Evolutionary conservation across 2,888 invertebrate species (phyloP).

Genomic region (Odontocerum albicorne): DNA sequence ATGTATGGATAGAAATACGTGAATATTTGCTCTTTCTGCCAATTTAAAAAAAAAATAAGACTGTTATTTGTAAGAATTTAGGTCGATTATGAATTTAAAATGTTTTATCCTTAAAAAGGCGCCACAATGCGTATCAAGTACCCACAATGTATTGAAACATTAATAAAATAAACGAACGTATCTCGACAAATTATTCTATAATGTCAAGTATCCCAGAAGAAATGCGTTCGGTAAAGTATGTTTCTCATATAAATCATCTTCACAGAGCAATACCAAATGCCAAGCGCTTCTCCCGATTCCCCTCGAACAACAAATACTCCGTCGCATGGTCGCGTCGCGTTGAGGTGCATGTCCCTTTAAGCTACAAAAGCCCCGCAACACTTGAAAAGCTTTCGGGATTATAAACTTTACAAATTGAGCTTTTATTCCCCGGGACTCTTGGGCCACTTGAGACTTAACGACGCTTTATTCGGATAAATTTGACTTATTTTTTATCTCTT

Average conservation of each 20-base stretch:
- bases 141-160: neutral
- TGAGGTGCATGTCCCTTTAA: slow-evolving; percentile 32
- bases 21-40: too few species aligned
- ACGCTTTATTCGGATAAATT: slow-evolving; percentile 28
- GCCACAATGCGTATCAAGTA: too few species aligned
- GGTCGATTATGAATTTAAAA: too few species aligned
- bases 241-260: too few species aligned
- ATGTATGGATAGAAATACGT: too few species aligned
- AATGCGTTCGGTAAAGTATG: neutral
- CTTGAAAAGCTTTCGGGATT: slow-evolving; percentile 32
- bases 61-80: too few species aligned
- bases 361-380: slow-evolving; percentile 27
- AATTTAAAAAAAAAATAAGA: too few species aligned
- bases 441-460: slow-evolving; percentile 33
- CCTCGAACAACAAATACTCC: slow-evolving; percentile 20
- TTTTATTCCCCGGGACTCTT: slow-evolving; percentile 28
- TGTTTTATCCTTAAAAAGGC: too few species aligned
- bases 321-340: slow-evolving; percentile 35
- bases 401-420: slow-evolving; percentile 35
- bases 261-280: too few species aligned
- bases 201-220: neutral
- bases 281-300: neutral
- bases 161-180: neutral
- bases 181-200: neutral
- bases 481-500: slow-evolving; percentile 22